Evolutionary conservation across 64 coral and sea anemone species (phyloP), one percentile per base, ranked within the genome.

Genomic region (Pachyseris speciosa): DNA sequence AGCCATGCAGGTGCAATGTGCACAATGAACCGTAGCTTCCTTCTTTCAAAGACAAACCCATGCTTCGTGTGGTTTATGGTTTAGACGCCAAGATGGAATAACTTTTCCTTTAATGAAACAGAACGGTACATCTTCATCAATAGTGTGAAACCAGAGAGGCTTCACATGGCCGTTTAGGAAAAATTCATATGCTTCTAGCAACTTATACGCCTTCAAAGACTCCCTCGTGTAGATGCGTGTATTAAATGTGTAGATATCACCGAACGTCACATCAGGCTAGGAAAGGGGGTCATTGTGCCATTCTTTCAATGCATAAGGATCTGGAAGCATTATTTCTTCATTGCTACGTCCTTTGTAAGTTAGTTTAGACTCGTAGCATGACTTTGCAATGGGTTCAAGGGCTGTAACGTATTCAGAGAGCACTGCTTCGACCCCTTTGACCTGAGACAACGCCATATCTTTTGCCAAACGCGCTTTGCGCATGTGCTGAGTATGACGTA

Each of bases 101-200:
- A 65, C 72, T 78, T 67, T 78, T 32, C 57, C 59, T 67, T 89
- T 78, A 16, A 89, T 67, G 43, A 76, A 89, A 42, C 72, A 78
- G 22, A 40, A 89, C 1, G 86, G 86, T 1, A 78, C 55, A 49
- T 78, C 51, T 17, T 78, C 72, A 5, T 24, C 72, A 65, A 89
- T 4, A 9, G 53, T 64, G 27, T 78, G 71, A n/a, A 24, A 89
- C 71, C 71, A 89, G 4, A 89, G 17, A 27, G 86, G 71, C 38
- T 78, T 89, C 7, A 89, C 71, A 45, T 77, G 71, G 60, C 55
- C 50, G 25, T 47, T 74, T 13, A 88, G 9, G 22, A 88, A 42
- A 64, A 88, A 76, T 20, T 88, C 7, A 77, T 47, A 88, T 20
- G 71, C 72, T 57, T 88, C 72, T 17, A 88, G 86, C n/a, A n/a